Evolutionary conservation across 2,113 vertebrate species (phyloP).

Genomic region (Ginglymostoma cirratum): DNA sequence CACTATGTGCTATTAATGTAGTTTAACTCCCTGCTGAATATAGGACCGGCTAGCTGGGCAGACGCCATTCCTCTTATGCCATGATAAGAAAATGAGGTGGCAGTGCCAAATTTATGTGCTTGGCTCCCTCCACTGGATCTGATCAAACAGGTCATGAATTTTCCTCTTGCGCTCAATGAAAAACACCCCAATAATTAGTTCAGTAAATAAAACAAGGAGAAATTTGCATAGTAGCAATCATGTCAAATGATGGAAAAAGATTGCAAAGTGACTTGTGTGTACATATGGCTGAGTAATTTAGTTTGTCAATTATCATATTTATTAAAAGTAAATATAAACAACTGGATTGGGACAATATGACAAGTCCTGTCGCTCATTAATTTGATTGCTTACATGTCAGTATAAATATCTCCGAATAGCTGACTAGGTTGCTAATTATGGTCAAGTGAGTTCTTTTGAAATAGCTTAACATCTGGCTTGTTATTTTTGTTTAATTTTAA

Average conservation of each 20-base stretch:
- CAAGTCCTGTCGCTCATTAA: not conserved
- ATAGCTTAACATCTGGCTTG: not conserved
- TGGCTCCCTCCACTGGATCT: not conserved
- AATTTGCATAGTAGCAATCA: not conserved
- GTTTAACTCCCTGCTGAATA: too few species aligned
- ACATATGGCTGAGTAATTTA: not conserved
- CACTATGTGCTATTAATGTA: too few species aligned
- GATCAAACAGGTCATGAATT: not conserved
- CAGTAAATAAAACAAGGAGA: not conserved
- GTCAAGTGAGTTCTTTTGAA: not conserved
- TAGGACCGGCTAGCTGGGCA: too few species aligned
- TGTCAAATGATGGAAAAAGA: not conserved
- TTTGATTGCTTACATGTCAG: not conserved
- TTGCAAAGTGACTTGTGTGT: not conserved
- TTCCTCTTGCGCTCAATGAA: not conserved
- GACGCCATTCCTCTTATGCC: too few species aligned
- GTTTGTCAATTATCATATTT: not conserved
- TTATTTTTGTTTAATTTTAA: not conserved
- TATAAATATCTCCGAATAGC: not conserved
- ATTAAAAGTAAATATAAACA: not conserved
- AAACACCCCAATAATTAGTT: not conserved
- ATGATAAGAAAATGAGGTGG: not conserved
- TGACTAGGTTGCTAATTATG: not conserved
- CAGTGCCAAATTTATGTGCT: not conserved
- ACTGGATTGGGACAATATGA: too few species aligned